phyloP scores from a whole-genome alignment of 2,113 vertebrate genomes.

The Chaetorhynchus papuensis region DNA sequence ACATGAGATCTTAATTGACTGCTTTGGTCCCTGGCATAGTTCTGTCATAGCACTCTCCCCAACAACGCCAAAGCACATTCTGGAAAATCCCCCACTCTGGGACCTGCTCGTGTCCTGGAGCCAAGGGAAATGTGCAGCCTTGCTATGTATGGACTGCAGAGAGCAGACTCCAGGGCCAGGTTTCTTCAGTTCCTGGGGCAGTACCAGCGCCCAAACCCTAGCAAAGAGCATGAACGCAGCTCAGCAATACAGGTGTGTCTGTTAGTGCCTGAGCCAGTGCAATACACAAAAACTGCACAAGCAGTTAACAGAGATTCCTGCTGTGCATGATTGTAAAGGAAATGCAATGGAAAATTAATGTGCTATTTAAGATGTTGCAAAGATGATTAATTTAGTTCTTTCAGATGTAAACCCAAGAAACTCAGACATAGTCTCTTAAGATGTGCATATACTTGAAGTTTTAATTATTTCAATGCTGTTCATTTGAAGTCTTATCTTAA shows the following conservation, averaged over 20 bases:
- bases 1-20: neutral
- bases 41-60: neutral
- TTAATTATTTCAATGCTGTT: neutral
- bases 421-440: neutral
- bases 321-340: neutral
- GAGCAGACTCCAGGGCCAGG: neutral
- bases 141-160: fast-evolving
- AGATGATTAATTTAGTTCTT: neutral
- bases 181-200: neutral
- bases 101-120: neutral
- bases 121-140: neutral
- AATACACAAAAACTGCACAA: neutral
- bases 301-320: neutral
- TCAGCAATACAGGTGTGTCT: neutral
- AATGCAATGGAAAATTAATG: neutral
- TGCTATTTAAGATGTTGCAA: neutral
- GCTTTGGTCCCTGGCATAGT: neutral
- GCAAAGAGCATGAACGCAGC: neutral
- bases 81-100: fast-evolving
- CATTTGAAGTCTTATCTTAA: neutral
- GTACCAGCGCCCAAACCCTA: neutral
- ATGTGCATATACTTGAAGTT: neutral
- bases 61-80: neutral
- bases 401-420: neutral
- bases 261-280: neutral